Conservation (phyloP, 2,113 vertebrate species). For the Ascaphus truei region DNA sequence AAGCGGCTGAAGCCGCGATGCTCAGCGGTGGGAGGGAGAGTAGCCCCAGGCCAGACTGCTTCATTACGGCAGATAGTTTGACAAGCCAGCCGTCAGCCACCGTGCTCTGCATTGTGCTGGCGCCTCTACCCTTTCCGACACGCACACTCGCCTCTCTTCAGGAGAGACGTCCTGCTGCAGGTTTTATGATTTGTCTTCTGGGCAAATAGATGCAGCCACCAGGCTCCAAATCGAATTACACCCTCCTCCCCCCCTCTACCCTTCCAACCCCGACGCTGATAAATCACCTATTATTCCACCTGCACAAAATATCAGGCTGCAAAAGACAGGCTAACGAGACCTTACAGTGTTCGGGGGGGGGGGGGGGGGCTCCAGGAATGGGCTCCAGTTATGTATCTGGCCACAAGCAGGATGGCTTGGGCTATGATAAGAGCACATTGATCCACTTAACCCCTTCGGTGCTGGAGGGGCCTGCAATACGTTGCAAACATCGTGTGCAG, state of each 20-base stretch:
- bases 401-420: neutral
- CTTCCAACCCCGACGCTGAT: slow-evolving; percentile 26
- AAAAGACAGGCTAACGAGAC: slow-evolving; percentile 25
- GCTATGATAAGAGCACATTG: neutral
- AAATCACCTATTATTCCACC: slow-evolving; percentile 36
- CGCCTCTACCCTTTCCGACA: slow-evolving; percentile 28
- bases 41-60: slow-evolving; percentile 56
- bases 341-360: slow-evolving; percentile 20
- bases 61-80: slow-evolving; percentile 51
- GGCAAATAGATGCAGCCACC: slow-evolving; percentile 36
- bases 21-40: neutral
- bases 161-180: slow-evolving; percentile 33
- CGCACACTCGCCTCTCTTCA: slow-evolving; percentile 19
- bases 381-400: slow-evolving; percentile 24
- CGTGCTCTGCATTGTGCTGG: slow-evolving; percentile 34
- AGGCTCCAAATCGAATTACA: slow-evolving; percentile 35
- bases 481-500: neutral
- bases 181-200: slow-evolving; percentile 37
- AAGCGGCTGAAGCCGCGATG: slow-evolving; percentile 13
- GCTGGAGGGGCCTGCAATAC: neutral
- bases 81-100: slow-evolving; percentile 46
- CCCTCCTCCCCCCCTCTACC: neutral
- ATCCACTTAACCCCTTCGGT: neutral
- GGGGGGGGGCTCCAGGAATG: neutral
- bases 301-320: slow-evolving; percentile 16